Conservation (phyloP, 2,113 vertebrate species). For the Syngnathoides biaculeatus region DNA sequence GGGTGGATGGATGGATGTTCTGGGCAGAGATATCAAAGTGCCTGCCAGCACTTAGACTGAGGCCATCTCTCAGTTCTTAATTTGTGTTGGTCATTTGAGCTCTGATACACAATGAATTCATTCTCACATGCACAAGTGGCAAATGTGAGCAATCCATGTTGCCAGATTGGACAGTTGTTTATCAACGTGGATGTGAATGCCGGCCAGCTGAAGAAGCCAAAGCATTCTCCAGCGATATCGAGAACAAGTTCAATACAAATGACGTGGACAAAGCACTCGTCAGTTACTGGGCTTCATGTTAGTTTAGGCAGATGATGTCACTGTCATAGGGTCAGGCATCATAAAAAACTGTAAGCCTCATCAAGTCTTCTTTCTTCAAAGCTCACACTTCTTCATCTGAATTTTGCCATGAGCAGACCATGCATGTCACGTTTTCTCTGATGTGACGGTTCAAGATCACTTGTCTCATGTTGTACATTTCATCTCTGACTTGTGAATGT, state of each 20-base stretch:
- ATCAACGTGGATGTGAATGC: neutral
- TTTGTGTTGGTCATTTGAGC: constrained; percentile 2
- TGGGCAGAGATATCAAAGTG: neutral
- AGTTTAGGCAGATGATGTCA: constrained; percentile 14
- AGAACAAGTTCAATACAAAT: constrained; percentile 22
- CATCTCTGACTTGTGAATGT: neutral
- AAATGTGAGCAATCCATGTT: neutral
- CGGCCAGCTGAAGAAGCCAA: neutral
- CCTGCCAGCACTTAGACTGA: neutral
- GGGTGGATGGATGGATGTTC: too few relatives aligned
- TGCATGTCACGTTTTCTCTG: constrained; percentile 6
- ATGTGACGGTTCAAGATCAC: neutral
- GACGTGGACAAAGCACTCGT: constrained; percentile 10
- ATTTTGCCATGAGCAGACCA: neutral
- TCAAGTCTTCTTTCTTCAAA: constrained; percentile 17
- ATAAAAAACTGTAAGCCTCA: constrained; percentile 4
- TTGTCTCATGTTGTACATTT: constrained; percentile 7
- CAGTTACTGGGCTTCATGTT: constrained; percentile 11
- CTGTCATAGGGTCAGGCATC: neutral
- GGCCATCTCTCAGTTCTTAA: neutral
- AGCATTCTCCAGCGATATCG: neutral
- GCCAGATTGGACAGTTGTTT: neutral
- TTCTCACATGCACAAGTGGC: neutral
- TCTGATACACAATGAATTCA: neutral
- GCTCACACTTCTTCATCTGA: neutral